phyloP scores from a whole-genome alignment of 2,888 invertebrate genomes.

The Cosmia pyralina region DNA sequence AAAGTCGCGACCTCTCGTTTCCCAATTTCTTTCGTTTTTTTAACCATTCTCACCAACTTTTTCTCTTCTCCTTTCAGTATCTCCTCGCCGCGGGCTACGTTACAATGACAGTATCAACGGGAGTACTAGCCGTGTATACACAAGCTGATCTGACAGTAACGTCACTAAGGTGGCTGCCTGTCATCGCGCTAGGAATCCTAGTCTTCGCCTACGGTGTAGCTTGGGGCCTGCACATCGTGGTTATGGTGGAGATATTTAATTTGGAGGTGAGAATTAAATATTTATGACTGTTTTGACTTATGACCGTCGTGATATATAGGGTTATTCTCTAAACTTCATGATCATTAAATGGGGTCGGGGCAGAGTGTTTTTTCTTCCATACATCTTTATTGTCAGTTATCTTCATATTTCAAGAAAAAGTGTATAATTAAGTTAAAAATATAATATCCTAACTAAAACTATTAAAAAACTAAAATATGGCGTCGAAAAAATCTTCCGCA shows the following conservation, averaged over 20 bases:
- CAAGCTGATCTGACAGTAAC: slow-evolving; percentile 78
- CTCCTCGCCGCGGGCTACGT: slow-evolving; percentile 76
- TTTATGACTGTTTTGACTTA: no score
- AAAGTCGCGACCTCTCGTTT: neutral
- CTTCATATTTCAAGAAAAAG: no score
- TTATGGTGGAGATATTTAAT: slow-evolving; percentile 80
- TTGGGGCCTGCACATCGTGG: slow-evolving; percentile 77
- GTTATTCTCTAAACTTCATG: no score
- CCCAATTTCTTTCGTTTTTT: neutral
- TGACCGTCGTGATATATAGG: no score
- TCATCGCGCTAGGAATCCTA: slow-evolving; percentile 72
- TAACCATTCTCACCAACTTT: neutral
- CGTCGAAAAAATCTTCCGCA: no score
- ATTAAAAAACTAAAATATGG: no score
- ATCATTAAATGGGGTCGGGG: no score
- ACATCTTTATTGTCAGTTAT: no score
- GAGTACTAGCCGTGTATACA: slow-evolving; percentile 80
- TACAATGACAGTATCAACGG: slow-evolving; percentile 80
- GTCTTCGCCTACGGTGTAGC: slow-evolving; percentile 79
- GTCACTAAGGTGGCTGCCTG: slow-evolving; percentile 74
- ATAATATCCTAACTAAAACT: no score
- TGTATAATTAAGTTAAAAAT: no score
- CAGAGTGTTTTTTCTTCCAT: no score
- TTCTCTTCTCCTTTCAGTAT: slow-evolving; percentile 76
- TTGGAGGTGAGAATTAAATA: slow-evolving; percentile 79